Percentiles rank a stretch among this genome's conserved stretches.
Evolutionary conservation across 2,113 vertebrate species (phyloP).

Genomic region (Okapia johnstoni): DNA sequence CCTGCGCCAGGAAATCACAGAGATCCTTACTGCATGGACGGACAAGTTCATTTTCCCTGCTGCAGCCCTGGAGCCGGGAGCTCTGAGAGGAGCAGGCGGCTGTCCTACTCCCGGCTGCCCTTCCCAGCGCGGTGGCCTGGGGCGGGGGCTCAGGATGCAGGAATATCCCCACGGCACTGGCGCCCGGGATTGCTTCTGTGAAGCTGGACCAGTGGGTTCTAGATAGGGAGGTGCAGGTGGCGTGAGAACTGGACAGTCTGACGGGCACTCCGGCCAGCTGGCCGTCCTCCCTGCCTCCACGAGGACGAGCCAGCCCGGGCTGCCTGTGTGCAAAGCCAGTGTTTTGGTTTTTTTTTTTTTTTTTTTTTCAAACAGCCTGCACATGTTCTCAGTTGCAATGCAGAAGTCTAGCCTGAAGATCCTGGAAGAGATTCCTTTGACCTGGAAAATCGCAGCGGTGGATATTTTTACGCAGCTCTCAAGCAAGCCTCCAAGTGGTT

Average conservation of each 20-base stretch:
- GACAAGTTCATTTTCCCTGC: background rate
- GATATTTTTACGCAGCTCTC: background rate
- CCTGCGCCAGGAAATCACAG: background rate
- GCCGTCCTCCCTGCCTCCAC: background rate
- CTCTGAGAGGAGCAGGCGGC: background rate
- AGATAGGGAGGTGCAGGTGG: background rate
- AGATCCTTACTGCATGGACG: background rate
- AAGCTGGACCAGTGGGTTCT: background rate
- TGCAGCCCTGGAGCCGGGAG: background rate
- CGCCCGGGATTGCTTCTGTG: background rate
- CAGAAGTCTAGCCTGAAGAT: background rate
- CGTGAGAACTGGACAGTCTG: background rate
- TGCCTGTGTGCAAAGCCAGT: background rate
- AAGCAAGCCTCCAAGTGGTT: background rate
- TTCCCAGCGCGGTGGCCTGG: background rate
- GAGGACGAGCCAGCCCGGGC: background rate
- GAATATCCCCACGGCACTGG: background rate
- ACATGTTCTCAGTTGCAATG: background rate
- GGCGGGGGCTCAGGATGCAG: background rate
- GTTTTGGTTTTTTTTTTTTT: background rate
- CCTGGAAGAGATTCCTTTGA: background rate
- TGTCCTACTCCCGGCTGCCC: background rate
- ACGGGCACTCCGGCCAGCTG: background rate
- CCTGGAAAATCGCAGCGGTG: background rate
- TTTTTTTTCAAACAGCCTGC: background rate